phyloP scores from a whole-genome alignment of 1,140 invertebrate species.

The Melitaea cinxia region DNA sequence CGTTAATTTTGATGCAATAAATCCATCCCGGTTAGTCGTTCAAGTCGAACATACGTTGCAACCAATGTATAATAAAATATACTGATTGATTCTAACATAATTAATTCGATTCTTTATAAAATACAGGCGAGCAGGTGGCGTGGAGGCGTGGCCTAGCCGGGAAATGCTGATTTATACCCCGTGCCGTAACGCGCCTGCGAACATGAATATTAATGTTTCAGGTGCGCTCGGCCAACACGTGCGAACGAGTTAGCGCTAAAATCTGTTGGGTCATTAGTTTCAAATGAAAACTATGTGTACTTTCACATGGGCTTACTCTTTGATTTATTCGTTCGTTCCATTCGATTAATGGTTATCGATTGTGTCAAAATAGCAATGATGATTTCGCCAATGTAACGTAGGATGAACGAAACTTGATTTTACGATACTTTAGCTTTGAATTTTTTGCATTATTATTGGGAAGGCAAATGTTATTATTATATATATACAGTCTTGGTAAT shows the following conservation, averaged over 20 bases:
- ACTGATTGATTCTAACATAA: conserved; percentile 27
- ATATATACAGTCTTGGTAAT: too few relatives aligned
- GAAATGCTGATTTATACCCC: conserved; percentile 27
- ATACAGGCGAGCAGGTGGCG: conserved; percentile 16
- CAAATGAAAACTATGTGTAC: too few relatives aligned
- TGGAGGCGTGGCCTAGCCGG: conserved; percentile 12
- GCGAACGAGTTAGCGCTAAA: conserved; percentile 18
- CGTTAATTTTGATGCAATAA: neutral
- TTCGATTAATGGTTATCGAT: too few relatives aligned
- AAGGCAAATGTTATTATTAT: too few relatives aligned
- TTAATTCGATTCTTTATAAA: conserved; percentile 25
- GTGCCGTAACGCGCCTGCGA: conserved; percentile 11
- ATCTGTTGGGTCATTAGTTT: too few relatives aligned
- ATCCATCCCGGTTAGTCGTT: neutral
- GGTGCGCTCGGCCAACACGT: conserved; percentile 23
- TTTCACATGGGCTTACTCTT: neutral
- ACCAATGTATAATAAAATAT: neutral
- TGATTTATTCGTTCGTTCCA: neutral
- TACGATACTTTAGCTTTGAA: too few relatives aligned
- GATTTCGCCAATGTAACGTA: too few relatives aligned
- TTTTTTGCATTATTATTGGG: too few relatives aligned
- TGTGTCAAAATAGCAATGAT: too few relatives aligned
- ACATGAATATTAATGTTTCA: conserved; percentile 35
- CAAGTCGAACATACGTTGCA: neutral
- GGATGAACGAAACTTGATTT: too few relatives aligned